phyloP scores from a whole-genome alignment of 2,888 invertebrate species.

The Tetramorium bicarinatum region DNA sequence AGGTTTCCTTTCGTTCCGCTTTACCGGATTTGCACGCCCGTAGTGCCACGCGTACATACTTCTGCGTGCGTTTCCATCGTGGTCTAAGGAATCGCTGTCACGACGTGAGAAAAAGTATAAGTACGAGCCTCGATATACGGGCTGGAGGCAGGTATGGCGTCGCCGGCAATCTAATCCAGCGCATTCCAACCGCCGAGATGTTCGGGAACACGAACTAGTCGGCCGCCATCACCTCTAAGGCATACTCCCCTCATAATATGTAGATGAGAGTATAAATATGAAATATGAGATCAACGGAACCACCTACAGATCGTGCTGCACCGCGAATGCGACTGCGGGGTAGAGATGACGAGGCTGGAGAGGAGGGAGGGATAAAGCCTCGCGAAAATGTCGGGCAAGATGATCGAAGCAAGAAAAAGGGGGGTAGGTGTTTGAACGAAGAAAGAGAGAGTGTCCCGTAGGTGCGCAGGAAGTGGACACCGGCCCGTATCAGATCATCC shows the following conservation, averaged over 20 bases:
- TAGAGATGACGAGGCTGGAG: background rate
- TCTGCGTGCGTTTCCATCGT: background rate
- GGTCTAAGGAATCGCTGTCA: constrained; percentile 48
- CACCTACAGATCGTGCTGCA: constrained; percentile 77
- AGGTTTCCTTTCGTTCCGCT: constrained; percentile 19
- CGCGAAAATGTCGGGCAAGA: constrained; percentile 32
- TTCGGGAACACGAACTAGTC: constrained; percentile 64
- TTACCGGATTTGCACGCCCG: constrained; percentile 2
- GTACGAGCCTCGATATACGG: constrained; percentile 35
- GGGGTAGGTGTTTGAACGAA: background rate
- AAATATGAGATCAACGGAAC: constrained; percentile 80
- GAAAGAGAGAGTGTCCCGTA: background rate
- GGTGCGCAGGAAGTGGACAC: constrained; percentile 41
- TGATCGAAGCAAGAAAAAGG: background rate
- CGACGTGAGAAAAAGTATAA: constrained; percentile 29
- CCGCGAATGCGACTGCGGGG: constrained; percentile 54
- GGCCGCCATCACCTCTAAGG: constrained; percentile 69
- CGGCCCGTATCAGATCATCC: constrained; percentile 50
- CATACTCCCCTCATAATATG: constrained; percentile 82
- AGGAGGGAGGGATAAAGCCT: background rate
- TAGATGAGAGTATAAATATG: constrained; percentile 83
- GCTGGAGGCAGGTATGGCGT: constrained; percentile 66
- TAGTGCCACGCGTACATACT: background rate
- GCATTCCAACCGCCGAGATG: constrained; percentile 76
- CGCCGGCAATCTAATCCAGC: constrained; percentile 77